Evolutionary conservation across 1,140 invertebrate species (phyloP), one percentile per base, ranked within the genome.

Genomic region (Calycopis cecrops): DNA sequence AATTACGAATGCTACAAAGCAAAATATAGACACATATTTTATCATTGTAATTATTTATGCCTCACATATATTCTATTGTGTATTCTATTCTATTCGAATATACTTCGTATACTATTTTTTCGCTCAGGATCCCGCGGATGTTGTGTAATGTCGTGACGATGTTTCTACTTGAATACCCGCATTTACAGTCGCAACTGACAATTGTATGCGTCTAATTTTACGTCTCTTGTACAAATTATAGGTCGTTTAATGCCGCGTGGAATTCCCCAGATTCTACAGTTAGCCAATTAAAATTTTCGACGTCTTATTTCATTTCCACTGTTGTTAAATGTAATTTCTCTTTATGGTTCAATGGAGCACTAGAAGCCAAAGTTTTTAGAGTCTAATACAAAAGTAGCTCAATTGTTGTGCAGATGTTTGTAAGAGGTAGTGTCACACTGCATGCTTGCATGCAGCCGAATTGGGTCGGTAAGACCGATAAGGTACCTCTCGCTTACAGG

Each of bases 1-100:
- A 58, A 40, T 57, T 65, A 42, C 71, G 28, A 61, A 65, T 62
- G 11, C 70, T 35, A 65, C 56, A 10, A 52, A 9, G 8, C 18
- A 52, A 52, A 40, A 1, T 9, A 49, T 3, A 3, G 21, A 40
- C 21, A 52, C 12, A 40, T 14, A 52, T 42, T 37, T 42, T 12
- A 17, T 12, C 8, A n/a, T n/a, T n/a, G n/a, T n/a, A n/a, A 52
- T 0, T 35, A 52, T 52, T 38, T 40, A 8, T 12, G 33, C 21
- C 1, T 14, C 6, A 2, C 6, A 28, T 3, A 28, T 28, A 28
- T 28, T 28, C 2, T 40, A 16, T 44, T 16, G n/a, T n/a, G n/a
- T n/a, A 12, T 44, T 44, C 16, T 12, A 9, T 6, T 14, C 16
- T 7, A 12, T 14, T 44, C 14, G 40, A 16, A 17, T 28, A 28